Conservation (phyloP, 2,888 invertebrate species). For the Therioaphis trifolii region DNA sequence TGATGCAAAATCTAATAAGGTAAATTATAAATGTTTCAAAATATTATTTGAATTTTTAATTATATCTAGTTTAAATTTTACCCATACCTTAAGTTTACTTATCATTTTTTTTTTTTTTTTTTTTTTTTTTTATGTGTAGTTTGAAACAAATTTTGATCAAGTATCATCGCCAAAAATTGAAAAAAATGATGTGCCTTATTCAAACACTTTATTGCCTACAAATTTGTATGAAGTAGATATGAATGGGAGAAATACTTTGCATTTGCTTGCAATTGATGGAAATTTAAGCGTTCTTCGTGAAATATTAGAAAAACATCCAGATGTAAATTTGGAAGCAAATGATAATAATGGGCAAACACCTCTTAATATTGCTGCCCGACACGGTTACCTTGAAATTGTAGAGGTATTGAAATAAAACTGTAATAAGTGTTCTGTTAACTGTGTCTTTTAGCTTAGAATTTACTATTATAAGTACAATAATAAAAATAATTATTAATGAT, state of each 20-base stretch:
- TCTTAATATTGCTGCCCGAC: conserved; percentile 85
- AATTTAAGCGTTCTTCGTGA: conserved; percentile 77
- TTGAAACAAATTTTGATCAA: conserved; percentile 3
- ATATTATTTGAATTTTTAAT: neutral
- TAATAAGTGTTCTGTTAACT: too few relatives aligned
- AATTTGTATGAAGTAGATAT: conserved; percentile 57
- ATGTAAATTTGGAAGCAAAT: conserved; percentile 73
- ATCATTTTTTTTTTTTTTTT: neutral
- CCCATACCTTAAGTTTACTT: neutral
- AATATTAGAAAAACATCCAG: conserved; percentile 73
- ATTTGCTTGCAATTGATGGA: conserved; percentile 81
- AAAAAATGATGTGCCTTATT: neutral
- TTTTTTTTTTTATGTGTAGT: conserved; percentile 5
- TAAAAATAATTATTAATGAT: too few relatives aligned
- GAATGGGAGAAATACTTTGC: conserved; percentile 70
- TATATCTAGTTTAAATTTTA: neutral
- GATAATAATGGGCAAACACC: conserved; percentile 88
- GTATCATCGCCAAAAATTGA: conserved; percentile 25
- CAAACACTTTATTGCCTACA: conserved; percentile 9
- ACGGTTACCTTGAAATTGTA: conserved; percentile 80
- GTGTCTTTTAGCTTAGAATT: too few relatives aligned
- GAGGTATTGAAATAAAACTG: conserved; percentile 69
- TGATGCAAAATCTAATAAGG: conserved; percentile 28
- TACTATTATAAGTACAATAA: too few relatives aligned
- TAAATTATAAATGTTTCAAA: neutral